Base-by-base conservation (phyloP, 2,888 invertebrate species). In the Rhingia campestris region DNA sequence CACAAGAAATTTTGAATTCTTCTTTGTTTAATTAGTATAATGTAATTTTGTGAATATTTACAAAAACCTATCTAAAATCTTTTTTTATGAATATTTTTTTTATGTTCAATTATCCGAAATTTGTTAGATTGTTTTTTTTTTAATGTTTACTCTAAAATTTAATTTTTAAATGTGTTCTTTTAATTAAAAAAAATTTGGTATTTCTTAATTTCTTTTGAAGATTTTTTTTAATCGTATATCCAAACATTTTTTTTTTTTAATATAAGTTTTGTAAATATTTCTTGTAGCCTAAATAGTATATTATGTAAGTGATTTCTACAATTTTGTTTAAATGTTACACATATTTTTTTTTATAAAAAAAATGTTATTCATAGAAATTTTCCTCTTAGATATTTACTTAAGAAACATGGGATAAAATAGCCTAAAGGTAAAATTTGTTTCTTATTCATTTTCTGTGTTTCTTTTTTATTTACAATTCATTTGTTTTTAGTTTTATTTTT, bases 21-120 rank as follows among this genome's bases (percentile, higher is more conserved):
- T 47, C 76, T 77, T 43, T 56, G 30, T 59, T 66, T 59, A 53
- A 30, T 49, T 73, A 69, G 76, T 69, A 72, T 77, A 82, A 70
- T 73, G 70, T 82, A 77, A 81, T 73, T 77, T 86, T 81, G 76
- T 89, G 89, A 88, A 90, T 91, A 91, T 91, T 90, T 91, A 91
- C 91, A 91, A 91, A 90, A 90, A 89, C 90, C 88, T 89, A 89
- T 89, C 88, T 89, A 90, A 88, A 88, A 88, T 87, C 84, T 58
- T 75, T 79, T 74, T 51, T 77, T 85, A 84, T 81, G 76, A 72
- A 84, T 84, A 74, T 32, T 47, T 51, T 75, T 70, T 59, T 41
- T 74, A 45, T 54, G 5, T 14, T 45, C n/a, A 64, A 35, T 59
- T 75, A 85, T 47, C 81, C 76, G 70, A 81, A 86, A 66, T 70